Conservation (phyloP, 2,797 vertebrate species). For the Eutrigla gurnardus region DNA sequence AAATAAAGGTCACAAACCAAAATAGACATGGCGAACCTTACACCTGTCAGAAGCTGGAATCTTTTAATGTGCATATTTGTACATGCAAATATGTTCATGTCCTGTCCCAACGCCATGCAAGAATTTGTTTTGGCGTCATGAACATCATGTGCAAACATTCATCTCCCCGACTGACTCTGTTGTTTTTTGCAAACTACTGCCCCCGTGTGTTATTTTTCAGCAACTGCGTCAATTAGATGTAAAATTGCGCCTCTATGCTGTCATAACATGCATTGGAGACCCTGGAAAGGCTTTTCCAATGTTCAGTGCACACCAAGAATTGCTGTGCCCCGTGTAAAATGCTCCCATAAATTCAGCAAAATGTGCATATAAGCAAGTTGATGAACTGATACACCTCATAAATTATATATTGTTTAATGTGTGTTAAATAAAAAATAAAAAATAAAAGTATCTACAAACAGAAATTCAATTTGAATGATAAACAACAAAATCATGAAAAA, state of each 20-base stretch:
- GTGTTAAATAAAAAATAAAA: too few relatives aligned
- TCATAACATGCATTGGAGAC: not conserved
- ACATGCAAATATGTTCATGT: too few relatives aligned
- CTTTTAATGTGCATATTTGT: not conserved
- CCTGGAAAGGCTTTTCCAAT: not conserved
- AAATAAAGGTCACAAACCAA: not conserved
- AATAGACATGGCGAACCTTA: not conserved
- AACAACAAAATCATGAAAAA: not conserved
- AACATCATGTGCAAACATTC: not conserved
- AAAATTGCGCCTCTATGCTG: not conserved
- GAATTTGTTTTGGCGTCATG: not conserved
- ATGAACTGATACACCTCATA: too few relatives aligned
- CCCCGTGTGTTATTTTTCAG: conserved; percentile 22
- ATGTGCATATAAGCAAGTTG: not conserved
- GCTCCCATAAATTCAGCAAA: not conserved
- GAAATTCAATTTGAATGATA: not conserved
- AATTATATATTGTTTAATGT: too few relatives aligned
- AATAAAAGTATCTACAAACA: too few relatives aligned
- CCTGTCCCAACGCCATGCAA: too few relatives aligned
- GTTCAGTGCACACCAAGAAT: not conserved
- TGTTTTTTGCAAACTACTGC: conserved; percentile 20
- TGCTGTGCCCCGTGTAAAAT: not conserved
- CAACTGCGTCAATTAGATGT: not conserved
- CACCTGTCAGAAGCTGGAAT: not conserved
- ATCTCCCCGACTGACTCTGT: not conserved